These are phyloP conservation scores for Pentalonia nigronervosa DNA, from an alignment of 1,140 invertebrate species.

Conservation along the genomic window DNA sequence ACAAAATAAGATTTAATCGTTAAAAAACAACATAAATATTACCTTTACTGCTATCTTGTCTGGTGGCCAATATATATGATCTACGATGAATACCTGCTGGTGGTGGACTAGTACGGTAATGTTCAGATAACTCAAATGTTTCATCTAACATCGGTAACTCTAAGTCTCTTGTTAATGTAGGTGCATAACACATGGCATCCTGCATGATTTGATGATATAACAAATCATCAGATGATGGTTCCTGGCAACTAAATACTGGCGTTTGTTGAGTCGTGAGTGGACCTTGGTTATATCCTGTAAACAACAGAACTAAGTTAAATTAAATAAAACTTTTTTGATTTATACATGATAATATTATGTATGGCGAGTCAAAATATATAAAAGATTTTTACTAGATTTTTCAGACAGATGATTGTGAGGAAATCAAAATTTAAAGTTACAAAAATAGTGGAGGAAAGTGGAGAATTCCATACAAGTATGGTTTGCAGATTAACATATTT, in stretches of 20 bases:
- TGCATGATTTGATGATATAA: constrained; percentile 62
- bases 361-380: not conserved
- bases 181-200: constrained; percentile 62
- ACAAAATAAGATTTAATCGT: not conserved
- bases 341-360: not conserved
- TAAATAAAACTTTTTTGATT: not conserved
- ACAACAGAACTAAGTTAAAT: not conserved
- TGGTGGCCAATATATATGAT: constrained; percentile 61
- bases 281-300: constrained; percentile 50
- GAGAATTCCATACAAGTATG: not conserved
- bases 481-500: not conserved
- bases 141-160: constrained; percentile 61
- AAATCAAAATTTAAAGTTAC: not conserved
- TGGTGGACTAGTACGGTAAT: constrained; percentile 34
- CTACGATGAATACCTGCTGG: constrained; percentile 59
- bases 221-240: constrained; percentile 59
- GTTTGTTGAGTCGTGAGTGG: constrained; percentile 48
- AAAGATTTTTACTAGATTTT: not conserved
- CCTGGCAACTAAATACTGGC: constrained; percentile 46
- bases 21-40: not conserved
- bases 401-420: not conserved
- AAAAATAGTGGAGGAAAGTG: not conserved
- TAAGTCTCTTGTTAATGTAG: constrained; percentile 60
- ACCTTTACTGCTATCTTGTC: constrained; percentile 56
- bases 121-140: constrained; percentile 50